Evolutionary conservation across 2,113 vertebrate genomes (phyloP), one percentile per base, ranked within the genome.

Genomic region (Astur gentilis): DNA sequence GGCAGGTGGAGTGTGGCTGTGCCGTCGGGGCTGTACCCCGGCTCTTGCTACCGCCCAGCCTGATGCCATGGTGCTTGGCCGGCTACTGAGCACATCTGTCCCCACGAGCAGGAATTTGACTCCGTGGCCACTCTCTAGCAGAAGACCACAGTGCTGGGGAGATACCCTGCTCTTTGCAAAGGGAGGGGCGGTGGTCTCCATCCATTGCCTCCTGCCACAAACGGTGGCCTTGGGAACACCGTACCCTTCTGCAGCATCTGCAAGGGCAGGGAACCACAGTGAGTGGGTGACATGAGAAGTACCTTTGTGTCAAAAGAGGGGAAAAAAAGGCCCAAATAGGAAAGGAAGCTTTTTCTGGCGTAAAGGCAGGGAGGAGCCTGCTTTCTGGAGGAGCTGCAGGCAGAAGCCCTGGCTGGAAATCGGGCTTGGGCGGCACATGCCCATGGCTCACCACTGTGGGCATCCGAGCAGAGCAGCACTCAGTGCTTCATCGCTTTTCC

Each of bases 11-110:
- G 27, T 5, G 4, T 6, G 11, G 42, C 54, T 45, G n/a, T 21
- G 29, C 10, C 10, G 4, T 14, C 0, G 3, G 26, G 4, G 34
- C 34, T 1, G 4, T 19, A 11, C 16, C 4, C 16, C 1, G 5
- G 44, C 34, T 32, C 16, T 38, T 1, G 3, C 20, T 11, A 18
- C 17, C 1, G 0, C 50, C 50, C 25, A 36, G 47, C 40, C 62
- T 15, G 1, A 6, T 18, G 54, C 21, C 32, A 3, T 4, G 9
- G 50, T 34, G 65, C 42, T 47, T 18, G 2, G 62, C 62, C 19
- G 16, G 77, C 50, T 25, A 32, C 66, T 1, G 6, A 14, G 16
- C 6, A 19, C 16, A 0, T 40, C 45, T 10, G 36, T 52, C 13
- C 47, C 47, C 32, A 17, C 0, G 2, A 38, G 44, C 16, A 3